Percentiles rank a stretch among this genome's conserved stretches.
These are phyloP conservation scores for Lichenostomus cassidix DNA, from an alignment of 2,113 vertebrate species.

Conservation along the genomic window DNA sequence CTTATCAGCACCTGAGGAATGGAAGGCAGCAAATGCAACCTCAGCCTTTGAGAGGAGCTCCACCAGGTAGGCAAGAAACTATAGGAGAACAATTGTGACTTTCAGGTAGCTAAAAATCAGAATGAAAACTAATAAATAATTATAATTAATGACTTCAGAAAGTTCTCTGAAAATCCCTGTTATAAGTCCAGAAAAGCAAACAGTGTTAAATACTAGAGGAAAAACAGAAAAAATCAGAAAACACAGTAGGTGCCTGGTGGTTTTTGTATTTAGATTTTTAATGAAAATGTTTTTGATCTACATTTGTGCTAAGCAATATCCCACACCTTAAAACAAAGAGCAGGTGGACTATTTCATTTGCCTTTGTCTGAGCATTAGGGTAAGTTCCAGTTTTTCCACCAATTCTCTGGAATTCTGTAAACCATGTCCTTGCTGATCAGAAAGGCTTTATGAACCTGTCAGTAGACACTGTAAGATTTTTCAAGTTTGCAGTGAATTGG, in stretches of 20 bases:
- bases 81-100: background rate
- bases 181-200: background rate
- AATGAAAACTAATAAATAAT: background rate
- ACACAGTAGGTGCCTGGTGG: background rate
- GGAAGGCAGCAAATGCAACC: background rate
- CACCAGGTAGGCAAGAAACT: background rate
- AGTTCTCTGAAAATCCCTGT: background rate
- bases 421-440: background rate
- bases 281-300: background rate
- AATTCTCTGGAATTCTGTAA: background rate
- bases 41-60: background rate
- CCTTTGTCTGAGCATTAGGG: background rate
- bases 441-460: background rate
- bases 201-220: background rate
- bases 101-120: background rate
- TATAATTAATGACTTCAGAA: background rate
- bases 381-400: background rate
- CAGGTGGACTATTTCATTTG: background rate
- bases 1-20: background rate
- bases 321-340: background rate
- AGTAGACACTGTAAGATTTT: background rate
- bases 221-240: background rate
- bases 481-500: background rate
- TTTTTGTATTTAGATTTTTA: background rate
- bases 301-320: background rate